Evolutionary conservation across 2,113 vertebrate species (phyloP).

Genomic region (Empidonax traillii): DNA sequence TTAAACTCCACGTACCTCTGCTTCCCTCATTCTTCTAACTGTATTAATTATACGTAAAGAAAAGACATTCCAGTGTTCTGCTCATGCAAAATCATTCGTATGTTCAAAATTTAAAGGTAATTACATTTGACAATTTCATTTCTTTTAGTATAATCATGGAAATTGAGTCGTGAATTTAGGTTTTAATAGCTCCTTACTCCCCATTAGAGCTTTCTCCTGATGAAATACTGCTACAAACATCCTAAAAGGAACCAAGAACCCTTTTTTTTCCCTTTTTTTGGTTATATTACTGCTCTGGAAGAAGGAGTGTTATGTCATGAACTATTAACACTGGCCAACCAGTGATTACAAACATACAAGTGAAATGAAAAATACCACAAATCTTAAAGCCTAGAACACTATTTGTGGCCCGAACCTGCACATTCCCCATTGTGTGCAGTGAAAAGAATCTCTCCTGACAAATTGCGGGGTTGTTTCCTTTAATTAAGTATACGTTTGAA

Average conservation of each 20-base stretch:
- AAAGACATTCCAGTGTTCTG: background rate
- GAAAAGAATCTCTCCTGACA: background rate
- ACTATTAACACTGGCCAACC: background rate
- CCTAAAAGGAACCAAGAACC: background rate
- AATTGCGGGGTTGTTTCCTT: background rate
- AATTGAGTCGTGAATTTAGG: background rate
- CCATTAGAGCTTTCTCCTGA: background rate
- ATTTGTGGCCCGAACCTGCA: background rate
- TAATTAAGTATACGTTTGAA: background rate
- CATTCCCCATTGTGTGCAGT: background rate
- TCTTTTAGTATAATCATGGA: background rate
- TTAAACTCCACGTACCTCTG: background rate
- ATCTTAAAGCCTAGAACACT: fast-evolving
- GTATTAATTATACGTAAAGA: background rate
- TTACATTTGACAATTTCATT: background rate
- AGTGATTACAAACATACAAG: background rate
- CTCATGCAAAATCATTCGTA: background rate
- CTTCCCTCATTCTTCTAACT: background rate
- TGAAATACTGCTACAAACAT: background rate
- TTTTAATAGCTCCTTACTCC: background rate
- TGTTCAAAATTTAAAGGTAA: background rate
- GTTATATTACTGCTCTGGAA: background rate
- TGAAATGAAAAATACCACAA: background rate
- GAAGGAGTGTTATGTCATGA: background rate
- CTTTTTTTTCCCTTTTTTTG: background rate